These are phyloP conservation scores for Tachysurus fulvidraco DNA, from an alignment of 2,113 vertebrate species.

Conservation along the genomic window DNA sequence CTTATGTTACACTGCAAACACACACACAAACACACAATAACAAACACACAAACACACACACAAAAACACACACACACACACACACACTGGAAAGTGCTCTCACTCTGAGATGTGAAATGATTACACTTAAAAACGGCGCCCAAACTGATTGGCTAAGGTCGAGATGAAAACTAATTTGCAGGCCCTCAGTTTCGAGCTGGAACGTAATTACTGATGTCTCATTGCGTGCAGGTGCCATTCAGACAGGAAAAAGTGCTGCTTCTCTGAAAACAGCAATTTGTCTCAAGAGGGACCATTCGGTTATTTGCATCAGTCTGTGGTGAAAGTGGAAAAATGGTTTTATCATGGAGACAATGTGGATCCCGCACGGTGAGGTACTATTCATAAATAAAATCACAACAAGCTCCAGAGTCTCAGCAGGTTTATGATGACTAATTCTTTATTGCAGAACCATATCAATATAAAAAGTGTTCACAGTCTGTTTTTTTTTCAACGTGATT, in stretches of 20 bases:
- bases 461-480: background rate
- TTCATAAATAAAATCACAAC: background rate
- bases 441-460: background rate
- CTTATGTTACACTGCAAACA: constrained; percentile 26
- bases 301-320: constrained; percentile 19
- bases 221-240: constrained; percentile 8
- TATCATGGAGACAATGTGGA: background rate
- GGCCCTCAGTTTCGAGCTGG: background rate
- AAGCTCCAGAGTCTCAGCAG: background rate
- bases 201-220: constrained; percentile 20
- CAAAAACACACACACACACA: background rate
- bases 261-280: constrained; percentile 22
- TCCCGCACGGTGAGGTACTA: background rate
- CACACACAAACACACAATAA: too few species aligned
- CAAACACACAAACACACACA: too few species aligned
- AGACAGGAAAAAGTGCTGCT: background rate
- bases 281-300: constrained; percentile 11
- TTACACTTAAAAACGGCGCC: constrained; percentile 35
- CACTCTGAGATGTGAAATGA: constrained; percentile 27
- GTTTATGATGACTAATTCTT: background rate
- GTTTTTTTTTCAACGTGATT: background rate
- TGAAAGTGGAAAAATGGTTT: constrained; percentile 15
- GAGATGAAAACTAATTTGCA: constrained; percentile 36
- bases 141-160: constrained; percentile 40
- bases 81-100: constrained; percentile 23